A percentile compares a stretch with the other conserved stretches of the same genome.
Evolutionary conservation across 2,113 vertebrate species (phyloP).

Genomic region (cattle (Bos taurus)): DNA sequence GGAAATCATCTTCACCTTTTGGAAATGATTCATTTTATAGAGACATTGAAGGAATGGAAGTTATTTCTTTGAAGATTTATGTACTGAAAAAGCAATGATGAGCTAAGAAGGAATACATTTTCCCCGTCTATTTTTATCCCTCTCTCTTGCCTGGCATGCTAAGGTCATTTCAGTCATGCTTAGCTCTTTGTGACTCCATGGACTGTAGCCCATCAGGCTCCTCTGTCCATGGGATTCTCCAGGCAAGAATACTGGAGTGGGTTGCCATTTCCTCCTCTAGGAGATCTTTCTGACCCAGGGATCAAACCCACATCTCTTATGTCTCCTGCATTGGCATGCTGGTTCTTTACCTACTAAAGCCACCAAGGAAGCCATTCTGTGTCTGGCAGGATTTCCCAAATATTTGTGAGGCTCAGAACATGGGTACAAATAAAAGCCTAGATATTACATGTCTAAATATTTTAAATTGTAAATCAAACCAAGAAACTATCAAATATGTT

Average conservation of each 20-base stretch:
- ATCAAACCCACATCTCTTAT: neutral
- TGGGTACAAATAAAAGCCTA: neutral
- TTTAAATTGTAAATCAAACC: neutral
- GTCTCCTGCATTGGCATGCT: neutral
- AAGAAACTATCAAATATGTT: neutral
- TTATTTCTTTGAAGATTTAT: slow-evolving; percentile 29
- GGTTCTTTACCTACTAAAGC: neutral
- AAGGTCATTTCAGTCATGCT: neutral
- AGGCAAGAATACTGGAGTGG: neutral
- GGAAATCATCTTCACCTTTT: neutral
- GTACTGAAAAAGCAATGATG: neutral
- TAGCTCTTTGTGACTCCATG: neutral
- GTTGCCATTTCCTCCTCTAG: neutral
- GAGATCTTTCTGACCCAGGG: neutral
- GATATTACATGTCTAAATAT: neutral
- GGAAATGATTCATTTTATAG: slow-evolving; percentile 13
- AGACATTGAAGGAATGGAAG: slow-evolving; percentile 6
- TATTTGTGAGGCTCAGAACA: neutral
- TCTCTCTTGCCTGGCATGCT: neutral
- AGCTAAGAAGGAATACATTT: neutral
- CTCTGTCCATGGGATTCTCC: neutral
- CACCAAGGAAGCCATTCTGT: neutral
- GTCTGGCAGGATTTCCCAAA: neutral
- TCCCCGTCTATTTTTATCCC: neutral
- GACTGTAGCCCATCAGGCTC: neutral